phyloP scores from a whole-genome alignment of 2,888 invertebrate genomes.

The Diogma glabrata region DNA sequence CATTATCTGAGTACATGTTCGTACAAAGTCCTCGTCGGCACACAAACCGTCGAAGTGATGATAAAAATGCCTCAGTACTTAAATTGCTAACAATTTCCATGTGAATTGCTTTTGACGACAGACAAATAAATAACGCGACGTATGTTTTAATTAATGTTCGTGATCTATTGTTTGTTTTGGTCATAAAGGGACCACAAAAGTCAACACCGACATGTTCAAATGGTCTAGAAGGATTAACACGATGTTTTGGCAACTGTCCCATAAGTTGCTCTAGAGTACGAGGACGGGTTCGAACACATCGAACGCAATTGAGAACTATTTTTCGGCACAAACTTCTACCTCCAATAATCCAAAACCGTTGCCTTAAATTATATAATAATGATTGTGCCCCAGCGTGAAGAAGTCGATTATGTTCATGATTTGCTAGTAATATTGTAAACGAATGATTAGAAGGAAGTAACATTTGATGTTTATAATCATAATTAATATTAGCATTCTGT shows the following conservation, averaged over 20 bases:
- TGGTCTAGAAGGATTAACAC: background rate
- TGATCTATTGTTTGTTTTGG: no score
- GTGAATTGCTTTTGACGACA: no score
- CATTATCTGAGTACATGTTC: no score
- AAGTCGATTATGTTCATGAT: no score
- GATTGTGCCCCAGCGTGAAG: background rate
- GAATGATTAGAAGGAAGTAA: background rate
- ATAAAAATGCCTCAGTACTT: background rate
- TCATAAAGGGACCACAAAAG: background rate
- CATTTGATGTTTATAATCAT: no score
- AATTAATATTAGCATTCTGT: background rate
- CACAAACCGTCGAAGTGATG: no score
- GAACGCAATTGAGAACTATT: no score
- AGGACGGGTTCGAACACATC: background rate
- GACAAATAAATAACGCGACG: background rate
- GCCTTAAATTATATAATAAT: background rate
- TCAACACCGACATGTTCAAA: no score
- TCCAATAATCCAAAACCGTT: background rate
- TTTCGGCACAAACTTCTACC: no score
- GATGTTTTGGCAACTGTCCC: background rate
- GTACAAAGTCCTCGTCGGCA: no score
- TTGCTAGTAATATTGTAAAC: background rate
- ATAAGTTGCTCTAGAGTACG: no score
- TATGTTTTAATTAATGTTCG: background rate
- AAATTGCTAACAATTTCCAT: background rate